phyloP scores from a whole-genome alignment of 1,140 invertebrate species.

The Heliconius hermathena region DNA sequence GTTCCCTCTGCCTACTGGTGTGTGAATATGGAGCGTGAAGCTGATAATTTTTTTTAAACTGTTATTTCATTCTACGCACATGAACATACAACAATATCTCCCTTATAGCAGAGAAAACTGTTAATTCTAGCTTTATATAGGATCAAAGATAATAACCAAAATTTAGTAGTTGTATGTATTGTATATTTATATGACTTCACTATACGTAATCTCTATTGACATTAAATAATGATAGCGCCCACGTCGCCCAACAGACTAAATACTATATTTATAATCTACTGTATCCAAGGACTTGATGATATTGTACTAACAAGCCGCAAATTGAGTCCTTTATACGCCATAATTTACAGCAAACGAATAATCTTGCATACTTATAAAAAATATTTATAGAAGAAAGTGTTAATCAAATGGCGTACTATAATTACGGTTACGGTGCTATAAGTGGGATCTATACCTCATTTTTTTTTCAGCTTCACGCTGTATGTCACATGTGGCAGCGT shows the following conservation, averaged over 20 bases:
- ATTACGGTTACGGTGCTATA: neutral
- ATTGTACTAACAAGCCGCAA: neutral
- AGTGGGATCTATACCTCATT: neutral
- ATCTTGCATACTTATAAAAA: neutral
- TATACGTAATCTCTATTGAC: neutral
- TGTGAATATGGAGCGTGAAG: no score
- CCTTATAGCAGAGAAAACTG: neutral
- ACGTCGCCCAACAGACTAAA: neutral
- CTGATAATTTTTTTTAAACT: no score
- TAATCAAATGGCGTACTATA: slow-evolving; percentile 18
- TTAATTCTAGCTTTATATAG: neutral
- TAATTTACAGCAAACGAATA: neutral
- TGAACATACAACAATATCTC: neutral
- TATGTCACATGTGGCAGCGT: no score
- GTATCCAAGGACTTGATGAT: slow-evolving; percentile 8
- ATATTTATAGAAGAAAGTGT: slow-evolving; percentile 3
- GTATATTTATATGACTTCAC: neutral
- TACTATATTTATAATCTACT: neutral
- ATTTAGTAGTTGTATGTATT: neutral
- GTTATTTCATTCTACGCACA: neutral
- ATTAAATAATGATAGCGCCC: slow-evolving; percentile 6
- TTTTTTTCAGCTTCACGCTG: no score
- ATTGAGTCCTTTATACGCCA: neutral
- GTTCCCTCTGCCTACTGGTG: no score
- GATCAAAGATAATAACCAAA: neutral